phyloP scores from a whole-genome alignment of 2,113 vertebrate genomes.

The Crotalus viridis region DNA sequence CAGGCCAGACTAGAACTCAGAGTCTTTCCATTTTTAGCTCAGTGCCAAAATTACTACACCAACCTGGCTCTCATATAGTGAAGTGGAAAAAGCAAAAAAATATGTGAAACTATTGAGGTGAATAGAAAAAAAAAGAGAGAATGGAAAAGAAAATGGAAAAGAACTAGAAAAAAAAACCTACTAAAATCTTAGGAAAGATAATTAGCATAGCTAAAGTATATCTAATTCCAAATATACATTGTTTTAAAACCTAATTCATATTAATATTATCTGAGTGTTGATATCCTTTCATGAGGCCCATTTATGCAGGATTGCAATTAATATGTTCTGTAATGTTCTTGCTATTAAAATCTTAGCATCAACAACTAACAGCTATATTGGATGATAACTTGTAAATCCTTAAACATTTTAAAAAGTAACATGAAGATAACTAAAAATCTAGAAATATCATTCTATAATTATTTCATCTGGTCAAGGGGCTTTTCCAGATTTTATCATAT shows the following conservation, averaged over 20 bases:
- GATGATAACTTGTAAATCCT: neutral
- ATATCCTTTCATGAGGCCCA: neutral
- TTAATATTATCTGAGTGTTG: neutral
- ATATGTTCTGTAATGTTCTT: neutral
- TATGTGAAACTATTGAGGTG: neutral
- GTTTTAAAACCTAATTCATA: neutral
- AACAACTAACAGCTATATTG: neutral
- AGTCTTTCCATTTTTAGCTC: neutral
- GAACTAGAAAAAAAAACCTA: neutral
- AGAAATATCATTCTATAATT: neutral
- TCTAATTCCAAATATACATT: neutral
- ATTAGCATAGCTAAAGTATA: neutral
- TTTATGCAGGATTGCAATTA: neutral
- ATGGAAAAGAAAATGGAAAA: neutral
- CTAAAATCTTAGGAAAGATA: neutral
- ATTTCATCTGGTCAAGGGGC: neutral
- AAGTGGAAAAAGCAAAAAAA: neutral
- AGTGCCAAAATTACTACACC: neutral
- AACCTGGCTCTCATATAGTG: neutral
- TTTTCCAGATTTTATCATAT: neutral
- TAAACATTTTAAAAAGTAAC: neutral
- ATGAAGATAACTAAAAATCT: neutral
- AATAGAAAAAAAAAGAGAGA: neutral
- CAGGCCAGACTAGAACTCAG: neutral
- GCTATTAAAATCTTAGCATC: neutral